A percentile compares a stretch with the other conserved stretches of the same genome.
These are phyloP conservation scores for Coryphaenoides rupestris DNA, from an alignment of 2,113 vertebrate genomes.

Conservation along the genomic window DNA sequence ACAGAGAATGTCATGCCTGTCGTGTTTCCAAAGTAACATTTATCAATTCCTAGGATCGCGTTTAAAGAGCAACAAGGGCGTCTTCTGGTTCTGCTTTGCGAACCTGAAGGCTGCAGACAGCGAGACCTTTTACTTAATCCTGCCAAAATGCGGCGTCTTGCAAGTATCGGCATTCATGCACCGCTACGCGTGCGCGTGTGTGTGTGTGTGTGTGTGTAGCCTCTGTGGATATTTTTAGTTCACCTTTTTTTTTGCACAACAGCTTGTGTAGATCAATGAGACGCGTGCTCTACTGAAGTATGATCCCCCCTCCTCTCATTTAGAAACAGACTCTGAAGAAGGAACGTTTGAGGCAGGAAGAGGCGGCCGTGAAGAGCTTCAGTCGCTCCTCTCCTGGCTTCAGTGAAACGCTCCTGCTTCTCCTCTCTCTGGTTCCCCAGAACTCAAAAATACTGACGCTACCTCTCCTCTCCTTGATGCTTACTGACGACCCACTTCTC, in stretches of 20 bases:
- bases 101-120: constrained; percentile 45
- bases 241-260: constrained; percentile 27
- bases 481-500: no score
- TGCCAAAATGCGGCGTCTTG: constrained; percentile 49
- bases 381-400: constrained; percentile 17
- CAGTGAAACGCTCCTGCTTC: constrained; percentile 16
- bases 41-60: constrained; percentile 50
- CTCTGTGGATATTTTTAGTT: no score
- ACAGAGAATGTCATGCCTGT: constrained; percentile 57
- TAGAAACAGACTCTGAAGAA: constrained; percentile 11
- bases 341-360: constrained; percentile 4
- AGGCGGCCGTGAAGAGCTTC: neutral
- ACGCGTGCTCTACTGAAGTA: constrained; percentile 18
- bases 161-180: no score
- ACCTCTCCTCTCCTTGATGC: no score
- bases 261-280: constrained; percentile 47
- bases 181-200: neutral
- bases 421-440: constrained; percentile 39
- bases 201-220: neutral
- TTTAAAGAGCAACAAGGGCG: constrained; percentile 51
- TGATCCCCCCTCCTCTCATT: constrained; percentile 26
- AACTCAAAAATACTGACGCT: constrained; percentile 41
- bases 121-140: constrained; percentile 57
- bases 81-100: constrained; percentile 41
- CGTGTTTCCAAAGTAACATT: constrained; percentile 59